phyloP scores from a whole-genome alignment of 92 coral and sea anemone genomes.

The Bergia puertoricense region DNA sequence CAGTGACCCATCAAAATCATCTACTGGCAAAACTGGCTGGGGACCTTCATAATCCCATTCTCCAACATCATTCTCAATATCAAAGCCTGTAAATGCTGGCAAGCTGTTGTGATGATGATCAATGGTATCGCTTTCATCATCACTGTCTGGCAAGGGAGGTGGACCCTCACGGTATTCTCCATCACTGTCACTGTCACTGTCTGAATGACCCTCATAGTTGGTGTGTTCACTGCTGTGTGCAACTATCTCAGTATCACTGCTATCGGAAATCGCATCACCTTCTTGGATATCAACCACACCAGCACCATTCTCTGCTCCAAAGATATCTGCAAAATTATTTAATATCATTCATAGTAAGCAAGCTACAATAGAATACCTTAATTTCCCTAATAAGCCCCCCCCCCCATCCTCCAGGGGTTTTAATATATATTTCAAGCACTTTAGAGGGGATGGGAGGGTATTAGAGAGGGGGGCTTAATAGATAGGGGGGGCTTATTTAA shows the following conservation, averaged over 20 bases:
- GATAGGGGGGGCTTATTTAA: too few relatives aligned
- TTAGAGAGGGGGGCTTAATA: too few relatives aligned
- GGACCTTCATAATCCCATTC: slow-evolving; percentile 43
- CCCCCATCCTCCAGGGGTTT: too few relatives aligned
- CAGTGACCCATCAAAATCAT: slow-evolving; percentile 6
- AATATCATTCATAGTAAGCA: neutral
- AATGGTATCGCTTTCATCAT: slow-evolving; percentile 61
- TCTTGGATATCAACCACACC: slow-evolving; percentile 79
- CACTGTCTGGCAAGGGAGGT: slow-evolving; percentile 76
- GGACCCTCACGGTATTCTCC: slow-evolving; percentile 64
- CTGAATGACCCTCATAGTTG: slow-evolving; percentile 59
- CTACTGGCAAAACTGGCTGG: neutral
- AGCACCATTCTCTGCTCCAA: slow-evolving; percentile 71
- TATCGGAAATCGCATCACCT: slow-evolving; percentile 83
- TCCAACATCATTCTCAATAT: slow-evolving; percentile 18
- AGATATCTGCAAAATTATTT: slow-evolving; percentile 70
- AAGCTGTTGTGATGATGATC: slow-evolving; percentile 46
- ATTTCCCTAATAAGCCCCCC: too few relatives aligned
- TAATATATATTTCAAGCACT: too few relatives aligned
- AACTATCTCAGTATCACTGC: slow-evolving; percentile 88
- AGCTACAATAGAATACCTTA: too few relatives aligned
- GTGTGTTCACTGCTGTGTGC: slow-evolving; percentile 80
- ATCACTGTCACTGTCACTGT: slow-evolving; percentile 64
- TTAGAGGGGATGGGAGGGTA: too few relatives aligned
- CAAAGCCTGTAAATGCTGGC: slow-evolving; percentile 31